Conservation (phyloP, 2,888 invertebrate genomes). For the Mesochorus sp. region DNA sequence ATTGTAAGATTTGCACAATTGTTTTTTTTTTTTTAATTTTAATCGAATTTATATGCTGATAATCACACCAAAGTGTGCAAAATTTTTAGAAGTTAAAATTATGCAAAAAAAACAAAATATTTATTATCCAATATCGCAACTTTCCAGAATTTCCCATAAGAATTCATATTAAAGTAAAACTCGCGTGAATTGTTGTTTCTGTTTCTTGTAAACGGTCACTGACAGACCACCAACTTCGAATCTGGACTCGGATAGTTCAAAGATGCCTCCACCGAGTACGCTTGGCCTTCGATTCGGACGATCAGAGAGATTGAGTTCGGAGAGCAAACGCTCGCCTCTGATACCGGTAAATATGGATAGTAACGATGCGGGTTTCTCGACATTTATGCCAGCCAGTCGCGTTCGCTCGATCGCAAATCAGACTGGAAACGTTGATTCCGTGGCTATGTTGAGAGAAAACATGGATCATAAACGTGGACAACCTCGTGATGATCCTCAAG, state of each 20-base stretch:
- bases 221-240: too few species aligned
- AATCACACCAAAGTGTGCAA: too few species aligned
- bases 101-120: too few species aligned
- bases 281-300: constrained; percentile 4
- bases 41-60: too few species aligned
- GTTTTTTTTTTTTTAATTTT: too few species aligned
- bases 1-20: too few species aligned
- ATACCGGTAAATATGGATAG: background rate
- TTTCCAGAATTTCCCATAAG: too few species aligned
- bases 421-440: constrained; percentile 6
- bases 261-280: constrained; percentile 73
- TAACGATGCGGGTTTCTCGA: constrained; percentile 6
- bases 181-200: too few species aligned
- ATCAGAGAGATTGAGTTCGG: background rate
- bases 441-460: constrained; percentile 21
- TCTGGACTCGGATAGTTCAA: constrained; percentile 61
- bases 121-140: too few species aligned
- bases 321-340: constrained; percentile 14
- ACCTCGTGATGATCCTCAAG: background rate
- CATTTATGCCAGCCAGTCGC: constrained; percentile 25
- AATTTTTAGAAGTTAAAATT: too few species aligned
- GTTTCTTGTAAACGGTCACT: too few species aligned
- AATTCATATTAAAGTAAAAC: too few species aligned
- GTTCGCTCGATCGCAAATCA: constrained; percentile 41
- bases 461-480: background rate